Evolutionary conservation across 1,140 invertebrate species (phyloP), one percentile per base, ranked within the genome.

Genomic region (Zaprionus kolodkinae): DNA sequence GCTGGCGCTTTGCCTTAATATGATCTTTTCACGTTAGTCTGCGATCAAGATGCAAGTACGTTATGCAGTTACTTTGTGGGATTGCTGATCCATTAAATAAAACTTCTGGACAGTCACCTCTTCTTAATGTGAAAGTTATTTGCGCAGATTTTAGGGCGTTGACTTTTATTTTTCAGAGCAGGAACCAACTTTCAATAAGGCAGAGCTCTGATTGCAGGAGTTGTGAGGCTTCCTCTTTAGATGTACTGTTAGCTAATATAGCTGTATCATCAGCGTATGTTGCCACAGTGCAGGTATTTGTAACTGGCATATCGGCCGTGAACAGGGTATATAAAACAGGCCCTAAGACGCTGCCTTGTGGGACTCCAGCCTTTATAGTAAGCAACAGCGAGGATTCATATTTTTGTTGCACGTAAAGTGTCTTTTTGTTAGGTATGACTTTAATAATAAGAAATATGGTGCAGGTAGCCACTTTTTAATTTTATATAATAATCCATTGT

Each of bases 401-500:
- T 79, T 55, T 72, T 70, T 73, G 66, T 64, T 85, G 86, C 15
- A 87, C 72, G 68, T 73, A 78, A 60, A 84, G 17, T 30, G 50
- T 64, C 78, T 63, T 11, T 81, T 63, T 30, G 63, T 61, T 43
- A 88, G 40, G 62, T 82, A 85, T 9, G 81, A 88, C 60, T 65
- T 73, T 35, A 88, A 13, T 45, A 76, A 17, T 69, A 81, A n/a
- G 67, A 59, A 70, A 33, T 77, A 75, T 40, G 71, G 69, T 9
- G 55, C 48, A 66, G 71, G 78, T 27, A 79, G 38, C 33, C 48
- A 33, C 25, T 72, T 68, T 25, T 79, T 76, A 27, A 76, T 66
- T 67, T 91, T 93, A 27, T 72, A 87, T 9, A 92, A n/a, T n/a
- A 91, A 60, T 9, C 88, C 91, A 27, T 82, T 61, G 38, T 93